Percentiles rank a stretch among this genome's conserved stretches.
Evolutionary conservation across 2,888 invertebrate species (phyloP).

Genomic region (Sinotaia quadrata): DNA sequence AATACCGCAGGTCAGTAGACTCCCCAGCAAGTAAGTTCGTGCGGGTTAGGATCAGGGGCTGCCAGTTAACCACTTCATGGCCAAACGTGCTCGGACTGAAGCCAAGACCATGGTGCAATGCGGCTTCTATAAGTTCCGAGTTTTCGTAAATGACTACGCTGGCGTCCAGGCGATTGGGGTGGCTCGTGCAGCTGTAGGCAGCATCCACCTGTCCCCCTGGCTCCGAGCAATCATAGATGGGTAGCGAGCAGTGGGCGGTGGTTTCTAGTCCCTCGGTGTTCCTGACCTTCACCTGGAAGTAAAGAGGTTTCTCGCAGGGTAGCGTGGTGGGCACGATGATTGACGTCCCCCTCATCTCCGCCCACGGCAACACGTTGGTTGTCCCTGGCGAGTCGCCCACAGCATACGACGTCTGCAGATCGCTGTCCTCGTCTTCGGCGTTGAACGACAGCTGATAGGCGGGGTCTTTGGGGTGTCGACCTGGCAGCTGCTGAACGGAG

Average conservation of each 20-base stretch:
- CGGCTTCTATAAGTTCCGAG: conserved; percentile 41
- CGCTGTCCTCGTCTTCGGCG: conserved; percentile 8
- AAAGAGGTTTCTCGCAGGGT: conserved; percentile 51
- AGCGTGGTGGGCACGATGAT: conserved; percentile 40
- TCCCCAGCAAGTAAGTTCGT: background rate
- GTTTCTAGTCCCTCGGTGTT: conserved; percentile 52
- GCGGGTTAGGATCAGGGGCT: background rate
- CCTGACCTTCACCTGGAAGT: conserved; percentile 53
- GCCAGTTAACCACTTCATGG: conserved; percentile 37
- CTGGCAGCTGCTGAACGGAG: conserved; percentile 10
- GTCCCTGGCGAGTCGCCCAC: conserved; percentile 16
- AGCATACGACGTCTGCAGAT: conserved; percentile 14
- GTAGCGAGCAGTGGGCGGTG: conserved; percentile 43
- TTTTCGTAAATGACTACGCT: conserved; percentile 53
- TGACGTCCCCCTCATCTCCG: conserved; percentile 21
- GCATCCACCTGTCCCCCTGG: conserved; percentile 56
- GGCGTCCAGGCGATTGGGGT: conserved; percentile 44
- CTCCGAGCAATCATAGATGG: conserved; percentile 53
- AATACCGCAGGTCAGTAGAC: background rate
- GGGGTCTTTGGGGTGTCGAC: conserved; percentile 8
- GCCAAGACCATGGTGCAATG: conserved; percentile 42
- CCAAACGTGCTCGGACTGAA: conserved; percentile 46
- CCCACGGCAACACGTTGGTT: conserved; percentile 13
- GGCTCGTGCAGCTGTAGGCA: conserved; percentile 47
- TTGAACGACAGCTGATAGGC: conserved; percentile 5